These are phyloP conservation scores for Macrobrachium rosenbergii DNA, from an alignment of 1,140 invertebrate species.

Conservation along the genomic window DNA sequence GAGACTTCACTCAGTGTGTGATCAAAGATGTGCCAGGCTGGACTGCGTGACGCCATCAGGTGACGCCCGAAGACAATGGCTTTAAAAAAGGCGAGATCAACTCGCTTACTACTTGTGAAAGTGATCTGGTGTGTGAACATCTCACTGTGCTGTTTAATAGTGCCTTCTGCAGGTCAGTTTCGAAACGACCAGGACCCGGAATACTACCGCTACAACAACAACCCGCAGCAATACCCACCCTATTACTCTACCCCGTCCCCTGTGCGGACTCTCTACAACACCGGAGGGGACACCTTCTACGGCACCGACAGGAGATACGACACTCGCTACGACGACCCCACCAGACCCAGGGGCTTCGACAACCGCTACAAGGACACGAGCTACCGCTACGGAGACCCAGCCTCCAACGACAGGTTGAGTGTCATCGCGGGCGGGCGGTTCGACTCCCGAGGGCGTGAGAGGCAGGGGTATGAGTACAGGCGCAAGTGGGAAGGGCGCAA, in stretches of 20 bases:
- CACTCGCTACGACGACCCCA: constrained; percentile 51
- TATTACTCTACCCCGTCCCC: constrained; percentile 38
- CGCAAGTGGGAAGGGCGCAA: constrained; percentile 17
- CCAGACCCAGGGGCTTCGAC: constrained; percentile 39
- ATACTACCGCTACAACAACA: constrained; percentile 36
- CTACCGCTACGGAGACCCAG: constrained; percentile 32
- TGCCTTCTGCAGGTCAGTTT: constrained; percentile 18
- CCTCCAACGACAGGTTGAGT: neutral
- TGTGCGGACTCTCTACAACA: constrained; percentile 33
- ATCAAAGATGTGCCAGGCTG: constrained; percentile 3
- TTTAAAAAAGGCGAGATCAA: neutral
- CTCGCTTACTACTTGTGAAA: neutral
- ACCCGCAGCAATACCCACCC: constrained; percentile 10
- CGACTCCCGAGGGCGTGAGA: constrained; percentile 46
- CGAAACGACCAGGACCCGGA: constrained; percentile 52
- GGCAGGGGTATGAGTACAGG: constrained; percentile 24
- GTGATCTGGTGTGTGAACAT: neutral
- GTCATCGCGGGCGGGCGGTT: constrained; percentile 6
- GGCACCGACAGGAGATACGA: constrained; percentile 53
- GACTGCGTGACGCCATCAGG: neutral
- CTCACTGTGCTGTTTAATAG: constrained; percentile 1
- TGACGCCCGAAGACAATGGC: constrained; percentile 6
- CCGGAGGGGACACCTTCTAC: constrained; percentile 49
- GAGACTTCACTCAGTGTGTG: constrained; percentile 3
- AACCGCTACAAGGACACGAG: constrained; percentile 27